Conservation (phyloP, 2,888 invertebrate genomes). For the Dorcus hopei region DNA sequence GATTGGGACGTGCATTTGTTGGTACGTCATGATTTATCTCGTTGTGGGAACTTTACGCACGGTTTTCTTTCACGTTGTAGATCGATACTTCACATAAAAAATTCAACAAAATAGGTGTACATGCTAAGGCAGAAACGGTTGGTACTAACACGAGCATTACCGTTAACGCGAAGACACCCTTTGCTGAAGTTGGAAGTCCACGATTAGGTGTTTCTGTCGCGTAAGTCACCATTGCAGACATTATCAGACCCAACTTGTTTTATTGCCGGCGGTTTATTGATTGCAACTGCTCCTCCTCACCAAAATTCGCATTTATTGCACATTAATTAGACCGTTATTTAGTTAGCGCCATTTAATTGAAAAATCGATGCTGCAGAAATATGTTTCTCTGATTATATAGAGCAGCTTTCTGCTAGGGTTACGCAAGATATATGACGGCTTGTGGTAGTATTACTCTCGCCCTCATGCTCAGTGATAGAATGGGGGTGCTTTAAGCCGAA, state of each 20-base stretch:
- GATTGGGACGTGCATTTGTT: constrained; percentile 50
- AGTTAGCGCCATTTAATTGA: constrained; percentile 26
- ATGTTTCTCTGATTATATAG: constrained; percentile 24
- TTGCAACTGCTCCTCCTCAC: constrained; percentile 6
- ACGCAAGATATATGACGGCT: constrained; percentile 26
- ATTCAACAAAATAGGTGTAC: constrained; percentile 37
- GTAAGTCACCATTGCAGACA: constrained; percentile 24
- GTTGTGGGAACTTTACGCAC: neutral
- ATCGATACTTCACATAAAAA: constrained; percentile 40
- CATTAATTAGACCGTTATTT: constrained; percentile 12
- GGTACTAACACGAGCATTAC: constrained; percentile 34
- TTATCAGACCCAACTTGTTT: neutral
- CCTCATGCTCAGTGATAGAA: constrained; percentile 26
- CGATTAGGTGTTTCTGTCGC: constrained; percentile 33
- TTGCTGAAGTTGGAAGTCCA: constrained; percentile 41
- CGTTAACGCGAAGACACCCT: constrained; percentile 41
- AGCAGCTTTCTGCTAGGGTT: constrained; percentile 17
- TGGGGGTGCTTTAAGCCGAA: constrained; percentile 29
- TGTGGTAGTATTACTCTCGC: constrained; percentile 25
- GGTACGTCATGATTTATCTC: constrained; percentile 29
- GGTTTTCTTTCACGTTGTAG: constrained; percentile 29
- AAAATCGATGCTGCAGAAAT: constrained; percentile 24
- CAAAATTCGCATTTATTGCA: constrained; percentile 26
- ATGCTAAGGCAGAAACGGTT: constrained; percentile 34
- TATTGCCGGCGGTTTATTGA: neutral